These are phyloP conservation scores for Mactra quadrangularis DNA, from an alignment of 1,140 invertebrate species.

Conservation along the genomic window DNA sequence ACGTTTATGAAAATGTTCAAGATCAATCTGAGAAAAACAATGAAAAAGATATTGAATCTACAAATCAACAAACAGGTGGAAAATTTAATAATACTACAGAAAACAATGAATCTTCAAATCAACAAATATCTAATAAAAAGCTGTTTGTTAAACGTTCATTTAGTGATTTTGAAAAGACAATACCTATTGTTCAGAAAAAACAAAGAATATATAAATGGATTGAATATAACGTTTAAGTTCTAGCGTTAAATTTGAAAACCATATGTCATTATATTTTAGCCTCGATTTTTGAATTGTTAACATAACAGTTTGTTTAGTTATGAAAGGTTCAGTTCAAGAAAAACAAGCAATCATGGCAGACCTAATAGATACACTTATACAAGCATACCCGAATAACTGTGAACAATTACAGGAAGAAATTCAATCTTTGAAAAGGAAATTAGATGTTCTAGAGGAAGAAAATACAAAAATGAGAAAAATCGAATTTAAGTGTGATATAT, in stretches of 20 bases:
- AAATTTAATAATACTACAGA: neutral
- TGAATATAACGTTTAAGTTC: slow-evolving; percentile 9
- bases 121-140: slow-evolving; percentile 26
- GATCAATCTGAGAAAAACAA: no score
- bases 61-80: no score
- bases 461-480: slow-evolving; percentile 1
- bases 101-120: no score
- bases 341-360: slow-evolving; percentile 9
- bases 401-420: slow-evolving; percentile 37
- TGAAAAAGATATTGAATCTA: no score
- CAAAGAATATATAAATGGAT: slow-evolving; percentile 2
- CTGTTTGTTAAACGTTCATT: slow-evolving; percentile 23
- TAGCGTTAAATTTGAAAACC: neutral
- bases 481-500: slow-evolving; percentile 49
- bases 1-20: no score
- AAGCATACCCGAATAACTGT: slow-evolving; percentile 24
- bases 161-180: neutral
- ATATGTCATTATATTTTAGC: no score
- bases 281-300: no score
- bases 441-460: slow-evolving; percentile 12
- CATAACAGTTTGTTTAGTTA: neutral
- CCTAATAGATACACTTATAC: neutral
- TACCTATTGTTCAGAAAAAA: slow-evolving; percentile 24
- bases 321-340: neutral
- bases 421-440: slow-evolving; percentile 46